A percentile compares a stretch with the other conserved stretches of the same genome.
Evolutionary conservation across 2,888 invertebrate species (phyloP).

Genomic region (Leptopilina syphax): DNA sequence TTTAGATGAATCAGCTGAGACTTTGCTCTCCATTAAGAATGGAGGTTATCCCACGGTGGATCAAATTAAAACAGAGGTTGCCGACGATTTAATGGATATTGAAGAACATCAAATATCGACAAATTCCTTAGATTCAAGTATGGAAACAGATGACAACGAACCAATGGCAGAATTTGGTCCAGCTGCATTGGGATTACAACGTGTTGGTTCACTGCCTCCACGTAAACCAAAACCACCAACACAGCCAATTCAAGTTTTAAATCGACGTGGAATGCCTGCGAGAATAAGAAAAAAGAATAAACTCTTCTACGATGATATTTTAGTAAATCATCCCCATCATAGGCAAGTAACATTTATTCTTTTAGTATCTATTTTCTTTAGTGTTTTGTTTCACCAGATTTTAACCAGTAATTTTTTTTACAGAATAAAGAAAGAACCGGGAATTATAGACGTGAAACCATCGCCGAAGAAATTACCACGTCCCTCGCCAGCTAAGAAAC

Average conservation of each 20-base stretch:
- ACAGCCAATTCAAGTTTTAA: slow-evolving; percentile 88
- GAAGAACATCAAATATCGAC: slow-evolving; percentile 77
- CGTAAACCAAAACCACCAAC: slow-evolving; percentile 84
- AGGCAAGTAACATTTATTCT: slow-evolving; percentile 72
- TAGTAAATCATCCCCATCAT: slow-evolving; percentile 88
- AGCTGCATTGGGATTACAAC: slow-evolving; percentile 88
- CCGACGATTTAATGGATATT: slow-evolving; percentile 78
- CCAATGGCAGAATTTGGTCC: slow-evolving; percentile 85
- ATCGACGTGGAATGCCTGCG: slow-evolving; percentile 93
- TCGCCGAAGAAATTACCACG: slow-evolving; percentile 84
- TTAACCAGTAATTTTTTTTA: background rate
- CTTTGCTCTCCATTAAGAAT: slow-evolving; percentile 80
- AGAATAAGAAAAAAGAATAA: slow-evolving; percentile 93
- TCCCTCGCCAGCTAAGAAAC: slow-evolving; percentile 78
- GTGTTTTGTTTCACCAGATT: background rate
- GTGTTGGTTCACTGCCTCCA: slow-evolving; percentile 87
- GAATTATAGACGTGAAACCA: slow-evolving; percentile 72
- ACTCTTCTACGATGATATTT: slow-evolving; percentile 93
- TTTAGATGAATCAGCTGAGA: slow-evolving; percentile 79
- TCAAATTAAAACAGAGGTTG: slow-evolving; percentile 66
- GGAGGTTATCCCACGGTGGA: slow-evolving; percentile 75
- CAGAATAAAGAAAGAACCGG: slow-evolving; percentile 74
- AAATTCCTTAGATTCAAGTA: slow-evolving; percentile 69
- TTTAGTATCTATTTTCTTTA: background rate
- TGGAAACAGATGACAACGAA: slow-evolving; percentile 83